Percentiles rank a stretch among this genome's conserved stretches.
phyloP scores from a whole-genome alignment of 2,888 invertebrate genomes.

The Holacanthella duospinosa region DNA sequence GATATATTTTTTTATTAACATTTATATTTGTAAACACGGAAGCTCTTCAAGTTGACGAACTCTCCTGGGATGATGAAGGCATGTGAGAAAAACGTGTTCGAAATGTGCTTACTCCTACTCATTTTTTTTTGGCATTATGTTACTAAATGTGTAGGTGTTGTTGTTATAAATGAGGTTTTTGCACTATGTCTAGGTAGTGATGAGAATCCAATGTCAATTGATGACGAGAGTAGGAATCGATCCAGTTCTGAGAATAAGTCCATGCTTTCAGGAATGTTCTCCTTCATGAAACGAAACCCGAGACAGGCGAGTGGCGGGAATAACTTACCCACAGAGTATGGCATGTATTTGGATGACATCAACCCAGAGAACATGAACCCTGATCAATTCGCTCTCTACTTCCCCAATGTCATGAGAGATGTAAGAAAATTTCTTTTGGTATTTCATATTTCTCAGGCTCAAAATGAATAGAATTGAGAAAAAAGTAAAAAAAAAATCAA shows the following conservation, averaged over 20 bases:
- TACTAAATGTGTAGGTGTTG: no score
- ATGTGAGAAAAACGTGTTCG: not conserved
- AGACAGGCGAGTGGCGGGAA: not conserved
- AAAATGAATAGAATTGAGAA: no score
- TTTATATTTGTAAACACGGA: not conserved
- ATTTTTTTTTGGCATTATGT: no score
- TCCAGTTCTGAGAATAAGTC: constrained; percentile 44
- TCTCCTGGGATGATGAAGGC: no score
- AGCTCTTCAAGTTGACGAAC: no score
- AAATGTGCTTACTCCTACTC: no score
- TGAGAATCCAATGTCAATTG: constrained; percentile 37
- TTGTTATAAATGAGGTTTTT: no score
- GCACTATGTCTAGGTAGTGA: constrained; percentile 20
- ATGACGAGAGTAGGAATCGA: constrained; percentile 43
- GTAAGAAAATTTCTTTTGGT: no score
- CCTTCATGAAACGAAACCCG: constrained; percentile 69
- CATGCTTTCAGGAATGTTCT: constrained; percentile 82
- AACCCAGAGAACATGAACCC: constrained; percentile 82
- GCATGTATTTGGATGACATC: constrained; percentile 84
- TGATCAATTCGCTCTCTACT: constrained; percentile 78
- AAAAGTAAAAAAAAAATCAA: no score
- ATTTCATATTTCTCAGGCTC: no score
- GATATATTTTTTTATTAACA: not conserved
- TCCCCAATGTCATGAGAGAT: constrained; percentile 47
- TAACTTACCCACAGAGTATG: constrained; percentile 46